phyloP scores from a whole-genome alignment of 1,140 invertebrate species.

The Drosophila guanche region DNA sequence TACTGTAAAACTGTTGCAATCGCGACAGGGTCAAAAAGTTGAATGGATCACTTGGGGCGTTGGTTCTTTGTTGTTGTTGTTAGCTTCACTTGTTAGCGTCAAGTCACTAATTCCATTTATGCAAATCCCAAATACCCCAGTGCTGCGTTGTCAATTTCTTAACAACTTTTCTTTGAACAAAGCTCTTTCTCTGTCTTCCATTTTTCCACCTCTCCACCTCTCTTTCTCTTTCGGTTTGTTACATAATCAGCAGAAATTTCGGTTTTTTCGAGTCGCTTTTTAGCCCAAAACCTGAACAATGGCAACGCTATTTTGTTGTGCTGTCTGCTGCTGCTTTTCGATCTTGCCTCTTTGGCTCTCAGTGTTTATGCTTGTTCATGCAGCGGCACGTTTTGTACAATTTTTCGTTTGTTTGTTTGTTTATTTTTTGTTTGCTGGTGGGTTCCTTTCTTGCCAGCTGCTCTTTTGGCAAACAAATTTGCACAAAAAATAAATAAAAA shows the following conservation, averaged over 20 bases:
- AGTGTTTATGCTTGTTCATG: constrained; percentile 53
- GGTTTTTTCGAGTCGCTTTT: constrained; percentile 40
- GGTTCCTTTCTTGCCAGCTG: constrained; percentile 36
- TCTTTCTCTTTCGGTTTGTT: constrained; percentile 30
- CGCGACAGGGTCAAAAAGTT: constrained; percentile 38
- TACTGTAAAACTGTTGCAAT: constrained; percentile 5
- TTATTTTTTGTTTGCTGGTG: constrained; percentile 26
- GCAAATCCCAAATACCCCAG: constrained; percentile 30
- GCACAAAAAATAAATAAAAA: constrained; percentile 32
- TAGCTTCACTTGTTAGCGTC: constrained; percentile 52
- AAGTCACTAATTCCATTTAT: constrained; percentile 47
- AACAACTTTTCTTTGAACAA: constrained; percentile 63
- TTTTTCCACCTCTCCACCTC: constrained; percentile 6
- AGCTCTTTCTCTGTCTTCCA: constrained; percentile 24
- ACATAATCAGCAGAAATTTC: constrained; percentile 62
- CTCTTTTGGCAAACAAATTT: constrained; percentile 59
- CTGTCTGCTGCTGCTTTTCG: constrained; percentile 50
- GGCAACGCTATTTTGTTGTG: constrained; percentile 17
- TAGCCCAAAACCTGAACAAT: constrained; percentile 59
- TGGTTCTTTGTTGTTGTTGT: constrained; percentile 8
- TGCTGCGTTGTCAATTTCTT: constrained; percentile 60
- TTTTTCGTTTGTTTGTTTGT: constrained; percentile 38
- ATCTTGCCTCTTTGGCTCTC: constrained; percentile 31
- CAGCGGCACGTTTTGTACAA: constrained; percentile 67
- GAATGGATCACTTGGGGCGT: constrained; percentile 30